Base-by-base conservation (phyloP, 2,888 invertebrate genomes). In the Bugulina stolonifera region DNA sequence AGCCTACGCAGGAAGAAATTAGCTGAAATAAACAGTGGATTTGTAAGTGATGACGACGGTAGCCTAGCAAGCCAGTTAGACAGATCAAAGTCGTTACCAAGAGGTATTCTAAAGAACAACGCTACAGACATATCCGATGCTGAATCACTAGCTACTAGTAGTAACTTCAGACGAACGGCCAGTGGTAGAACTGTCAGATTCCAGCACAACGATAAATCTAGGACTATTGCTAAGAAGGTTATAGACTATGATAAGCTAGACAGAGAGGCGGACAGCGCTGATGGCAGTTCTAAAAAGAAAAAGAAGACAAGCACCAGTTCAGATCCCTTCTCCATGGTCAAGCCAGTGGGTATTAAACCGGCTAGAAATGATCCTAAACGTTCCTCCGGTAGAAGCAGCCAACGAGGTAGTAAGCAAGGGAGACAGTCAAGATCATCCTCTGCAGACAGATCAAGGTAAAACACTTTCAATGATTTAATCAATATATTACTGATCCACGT, bases 191-290 rank as follows among this genome's bases (percentile, higher is more conserved):
- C 64, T 3, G 64, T 64, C 22, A 2, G 64, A 10, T 64, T 64
- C n/a, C 32, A 64, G 27, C 64, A 64, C 64, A 64, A 32, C 27
- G 64, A 64, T 32, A 64, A 64, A 32, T 2, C 64, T 10, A 64
- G 32, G 64, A 25, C 64, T 32, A 64, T 64, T n/a, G 25, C 64
- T 64, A 64, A 64, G 34, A 64, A 64, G 27, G 64, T 64, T 5
- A 64, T 64, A 64, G 64, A 64, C 32, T 64, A 64, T 32, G 64
- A 64, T 10, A 64, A 64, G 34, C 34, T 64, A 32, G 64, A 64
- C 64, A 64, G 64, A 25, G 43, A 43, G 43, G 64, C 27, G 5
- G 64, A 64, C 32, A 32, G 64, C 32, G 43, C 43, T 10, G 43
- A 43, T 18, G 32, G 64, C 27, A 25, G 25, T 10, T 25, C 25